Base-by-base conservation (phyloP, 1,140 invertebrate genomes). In the Onthophagus taurus region DNA sequence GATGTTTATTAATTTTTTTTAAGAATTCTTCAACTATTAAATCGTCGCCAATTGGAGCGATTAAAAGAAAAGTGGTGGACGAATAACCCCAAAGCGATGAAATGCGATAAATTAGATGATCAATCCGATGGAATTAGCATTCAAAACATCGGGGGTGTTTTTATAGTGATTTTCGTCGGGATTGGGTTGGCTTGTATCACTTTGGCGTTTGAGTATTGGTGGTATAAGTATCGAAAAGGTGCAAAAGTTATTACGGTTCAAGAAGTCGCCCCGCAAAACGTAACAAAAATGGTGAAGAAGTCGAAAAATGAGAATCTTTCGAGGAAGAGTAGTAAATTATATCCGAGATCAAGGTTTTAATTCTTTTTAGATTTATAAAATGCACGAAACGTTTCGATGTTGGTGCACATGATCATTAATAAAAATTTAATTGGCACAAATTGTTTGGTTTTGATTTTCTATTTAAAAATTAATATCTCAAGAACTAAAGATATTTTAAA, bases 31-130 rank as follows among this genome's bases (percentile, higher is more conserved):
- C 72, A 78, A 54, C 64, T 82, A 8, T 59, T 80, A 29, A 83
- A 82, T 63, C 72, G 78, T 47, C 61, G 80, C 17, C 62, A 69
- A 47, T 53, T 82, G 44, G 78, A 83, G 64, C 69, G 70, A 11
- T 58, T 82, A 26, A 81, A 82, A 55, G 75, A 79, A 50, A 66
- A 66, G 38, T 83, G 80, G 77, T 82, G 80, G 80, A 72, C 70
- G 39, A 64, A 72, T 13, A 79, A 80, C 55, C 61, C 66, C 1
- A 58, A 69, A 6, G 64, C 68, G 42, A 64, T 65, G 47, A 47
- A 65, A 8, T 82, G 79, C 59, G 71, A 75, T 6, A 68, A 72
- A 38, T 59, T 67, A 29, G 74, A 76, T 42, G 71, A 77, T 48
- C 72, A 79, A 35, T 50, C 39, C 2, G 48, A 46, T 17, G 46